phyloP scores from a whole-genome alignment of 2,888 invertebrate species.

The Druceiella hillmani region DNA sequence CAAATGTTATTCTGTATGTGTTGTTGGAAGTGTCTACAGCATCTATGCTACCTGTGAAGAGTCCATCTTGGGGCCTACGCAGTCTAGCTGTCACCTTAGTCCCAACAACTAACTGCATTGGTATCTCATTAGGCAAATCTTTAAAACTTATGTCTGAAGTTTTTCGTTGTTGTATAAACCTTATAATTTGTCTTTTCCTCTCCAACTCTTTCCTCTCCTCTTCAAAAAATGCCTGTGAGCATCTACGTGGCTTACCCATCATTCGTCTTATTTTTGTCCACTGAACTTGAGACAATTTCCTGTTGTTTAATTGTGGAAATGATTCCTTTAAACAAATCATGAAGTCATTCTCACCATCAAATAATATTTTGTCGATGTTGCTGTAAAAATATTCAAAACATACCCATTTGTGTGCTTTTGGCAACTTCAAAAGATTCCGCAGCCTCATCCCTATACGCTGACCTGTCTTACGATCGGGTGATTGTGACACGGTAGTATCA shows the following conservation, averaged over 20 bases:
- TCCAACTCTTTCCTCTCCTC: conserved; percentile 92
- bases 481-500: conserved; percentile 38
- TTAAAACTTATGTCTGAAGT: conserved; percentile 72
- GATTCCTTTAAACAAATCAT: conserved; percentile 88
- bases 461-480: conserved; percentile 79
- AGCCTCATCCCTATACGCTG: conserved; percentile 86
- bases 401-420: conserved; percentile 99
- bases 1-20: conserved; percentile 92
- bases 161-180: conserved; percentile 90
- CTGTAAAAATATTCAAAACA: conserved; percentile 99
- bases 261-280: conserved; percentile 94
- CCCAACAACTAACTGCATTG: conserved; percentile 89
- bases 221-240: conserved; percentile 90
- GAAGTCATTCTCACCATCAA: conserved; percentile 96
- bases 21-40: conserved; percentile 93
- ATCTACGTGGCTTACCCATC: conserved; percentile 96
- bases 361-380: conserved; percentile 91
- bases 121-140: conserved; percentile 92
- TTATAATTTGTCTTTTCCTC: conserved; percentile 84
- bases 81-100: conserved; percentile 90
- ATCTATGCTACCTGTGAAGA: conserved; percentile 91
- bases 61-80: conserved; percentile 89
- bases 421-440: conserved; percentile 89
- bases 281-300: conserved; percentile 79
- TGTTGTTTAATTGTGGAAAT: conserved; percentile 86